Evolutionary conservation across 2,113 vertebrate species (phyloP), one percentile per base, ranked within the genome.

Genomic region (Brachyhypopomus gauderio): DNA sequence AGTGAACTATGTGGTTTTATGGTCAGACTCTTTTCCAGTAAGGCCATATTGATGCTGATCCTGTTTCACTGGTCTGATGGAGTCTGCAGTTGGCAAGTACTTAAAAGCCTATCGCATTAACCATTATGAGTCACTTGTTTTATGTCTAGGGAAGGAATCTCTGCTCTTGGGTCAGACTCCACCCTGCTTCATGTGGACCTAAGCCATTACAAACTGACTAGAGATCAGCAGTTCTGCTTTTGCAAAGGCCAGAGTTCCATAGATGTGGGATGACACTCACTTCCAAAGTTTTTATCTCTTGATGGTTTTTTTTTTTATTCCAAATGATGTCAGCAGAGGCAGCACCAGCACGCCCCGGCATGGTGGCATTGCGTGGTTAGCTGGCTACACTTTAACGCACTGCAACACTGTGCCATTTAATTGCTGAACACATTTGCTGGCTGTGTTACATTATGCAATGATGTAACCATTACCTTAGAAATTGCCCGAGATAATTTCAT

Each of bases 61-160:
- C 2, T 69, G 56, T 81, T 70, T 71, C 77, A 77, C 67, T 72
- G 48, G 63, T 84, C 34, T 80, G 60, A 81, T 72, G 20, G 30
- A 34, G 69, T 56, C 59, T 14, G 66, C 38, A 64, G 78, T 60
- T 59, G 58, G 73, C 62, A 69, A 72, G 66, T 58, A 72, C 77
- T 75, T 77, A 38, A 30, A 77, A 66, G 59, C 64, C 22, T 22
- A 2, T 22, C 38, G 52, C 83, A 84, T 84, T 84, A 80, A 71
- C 80, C 67, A 84, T 75, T 79, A 78, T 60, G 58, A 80, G 66
- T 58, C 17, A 30, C 78, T 25, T 66, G 71, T 67, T 77, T 71
- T 52, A 69, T 27, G 30, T 77, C 67, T 67, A 77, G 36, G 20
- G 34, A 34, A 41, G 66, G 66, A 81, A 70, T 70, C 34, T 55